phyloP scores from a whole-genome alignment of 1,140 invertebrate species.

The Hydropsyche tenuis region DNA sequence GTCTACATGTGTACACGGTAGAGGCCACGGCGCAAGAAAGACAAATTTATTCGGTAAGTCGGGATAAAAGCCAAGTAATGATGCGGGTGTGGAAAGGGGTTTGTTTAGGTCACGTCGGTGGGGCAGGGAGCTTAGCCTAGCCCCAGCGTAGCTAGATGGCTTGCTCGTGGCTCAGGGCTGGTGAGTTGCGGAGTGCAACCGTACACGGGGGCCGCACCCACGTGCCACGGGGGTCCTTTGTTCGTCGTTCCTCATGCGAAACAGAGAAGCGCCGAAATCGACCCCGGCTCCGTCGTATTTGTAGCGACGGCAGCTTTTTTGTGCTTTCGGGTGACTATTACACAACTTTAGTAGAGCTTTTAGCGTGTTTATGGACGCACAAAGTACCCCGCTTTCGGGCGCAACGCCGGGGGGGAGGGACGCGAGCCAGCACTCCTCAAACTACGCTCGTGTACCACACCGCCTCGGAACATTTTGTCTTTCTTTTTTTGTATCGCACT shows the following conservation, averaged over 20 bases:
- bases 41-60: conserved; percentile 31
- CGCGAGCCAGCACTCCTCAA: neutral
- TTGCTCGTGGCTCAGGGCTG: neutral
- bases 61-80: conserved; percentile 36
- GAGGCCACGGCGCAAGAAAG: conserved; percentile 17
- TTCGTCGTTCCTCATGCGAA: conserved; percentile 20
- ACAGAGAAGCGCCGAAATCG: conserved; percentile 13
- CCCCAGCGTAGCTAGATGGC: too few species aligned
- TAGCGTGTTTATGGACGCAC: conserved; percentile 24
- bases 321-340: conserved; percentile 17
- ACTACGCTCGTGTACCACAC: too few species aligned
- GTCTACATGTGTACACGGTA: neutral
- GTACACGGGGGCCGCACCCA: neutral
- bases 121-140: neutral
- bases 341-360: conserved; percentile 25
- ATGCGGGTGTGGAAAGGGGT: conserved; percentile 33
- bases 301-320: conserved; percentile 19
- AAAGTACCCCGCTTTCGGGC: conserved; percentile 4
- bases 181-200: neutral
- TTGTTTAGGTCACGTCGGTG: conserved; percentile 25
- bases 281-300: conserved; percentile 7
- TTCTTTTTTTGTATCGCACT: too few species aligned
- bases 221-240: conserved; percentile 3
- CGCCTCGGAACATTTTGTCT: too few species aligned
- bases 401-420: neutral